Evolutionary conservation across 2,113 vertebrate genomes (phyloP).

Genomic region (Micromys minutus): DNA sequence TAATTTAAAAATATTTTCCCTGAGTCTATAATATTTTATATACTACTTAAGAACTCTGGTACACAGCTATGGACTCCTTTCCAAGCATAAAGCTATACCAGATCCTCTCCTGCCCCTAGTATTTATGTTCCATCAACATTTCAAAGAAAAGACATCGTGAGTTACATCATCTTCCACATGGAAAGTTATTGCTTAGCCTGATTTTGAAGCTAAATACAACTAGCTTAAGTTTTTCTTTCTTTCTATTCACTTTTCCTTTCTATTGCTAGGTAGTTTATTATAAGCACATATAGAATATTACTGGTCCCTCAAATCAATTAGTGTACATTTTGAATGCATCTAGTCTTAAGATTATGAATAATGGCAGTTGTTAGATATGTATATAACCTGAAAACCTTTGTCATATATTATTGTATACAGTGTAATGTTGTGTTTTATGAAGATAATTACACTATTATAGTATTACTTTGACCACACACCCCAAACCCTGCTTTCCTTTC

Average conservation of each 20-base stretch:
- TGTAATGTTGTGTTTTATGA: neutral
- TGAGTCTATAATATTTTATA: neutral
- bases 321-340: neutral
- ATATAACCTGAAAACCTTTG: neutral
- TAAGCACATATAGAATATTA: neutral
- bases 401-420: neutral
- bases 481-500: neutral
- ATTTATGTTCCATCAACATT: neutral
- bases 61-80: neutral
- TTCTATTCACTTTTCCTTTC: neutral
- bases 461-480: neutral
- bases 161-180: neutral
- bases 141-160: neutral
- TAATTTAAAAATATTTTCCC: neutral
- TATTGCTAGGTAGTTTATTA: neutral
- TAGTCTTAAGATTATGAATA: neutral
- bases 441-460: neutral
- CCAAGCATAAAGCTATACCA: neutral
- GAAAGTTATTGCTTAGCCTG: neutral
- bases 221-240: neutral
- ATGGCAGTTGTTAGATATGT: neutral
- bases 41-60: neutral
- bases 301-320: neutral
- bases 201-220: neutral
- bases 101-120: neutral